Evolutionary conservation across 2,797 vertebrate genomes (phyloP), one percentile per base, ranked within the genome.

Genomic region (Oreochromis grahami): DNA sequence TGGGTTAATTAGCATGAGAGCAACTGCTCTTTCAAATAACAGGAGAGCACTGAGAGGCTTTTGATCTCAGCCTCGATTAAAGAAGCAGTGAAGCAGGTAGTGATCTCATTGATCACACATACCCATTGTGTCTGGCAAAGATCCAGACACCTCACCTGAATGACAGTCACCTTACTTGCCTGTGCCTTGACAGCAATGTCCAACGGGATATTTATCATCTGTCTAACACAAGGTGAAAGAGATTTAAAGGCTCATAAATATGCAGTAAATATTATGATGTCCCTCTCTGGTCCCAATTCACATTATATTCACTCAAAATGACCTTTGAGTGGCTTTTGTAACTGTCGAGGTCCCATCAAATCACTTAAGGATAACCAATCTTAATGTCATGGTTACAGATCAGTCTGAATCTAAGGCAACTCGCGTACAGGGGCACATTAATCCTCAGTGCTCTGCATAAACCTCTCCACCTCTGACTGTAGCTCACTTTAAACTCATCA

Each of bases 21-120:
- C 81, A 56, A 45, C 74, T 76, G 53, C 76, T 50, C 43, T 29
- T 77, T 90, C 83, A 86, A 91, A 72, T 86, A 58, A 77, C 81
- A 76, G 68, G 76, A 90, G 56, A 84, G 38, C 74, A 70, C 53
- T 82, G 63, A 88, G 79, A 38, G 26, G 29, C 60, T 81, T 78
- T 32, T 89, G 88, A 86, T 91, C 76, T 52, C 79, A 76, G 77
- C 77, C 76, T 79, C 5, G 9, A 80, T 83, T 91, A 89, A 83
- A 68, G 77, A 83, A 68, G 78, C 72, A 70, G 58, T 50, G 89
- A 86, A 78, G 85, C 86, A 82, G 56, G 52, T 65, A 51, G 86
- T 48, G 78, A 90, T 86, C 90, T 90, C 81, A 81, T 43, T 55
- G 74, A 83, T 91, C 83, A 84, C 88, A 72, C 34, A 84, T 82